Conservation (phyloP, 1,140 invertebrate species). For the Macrosteles quadrilineatus region DNA sequence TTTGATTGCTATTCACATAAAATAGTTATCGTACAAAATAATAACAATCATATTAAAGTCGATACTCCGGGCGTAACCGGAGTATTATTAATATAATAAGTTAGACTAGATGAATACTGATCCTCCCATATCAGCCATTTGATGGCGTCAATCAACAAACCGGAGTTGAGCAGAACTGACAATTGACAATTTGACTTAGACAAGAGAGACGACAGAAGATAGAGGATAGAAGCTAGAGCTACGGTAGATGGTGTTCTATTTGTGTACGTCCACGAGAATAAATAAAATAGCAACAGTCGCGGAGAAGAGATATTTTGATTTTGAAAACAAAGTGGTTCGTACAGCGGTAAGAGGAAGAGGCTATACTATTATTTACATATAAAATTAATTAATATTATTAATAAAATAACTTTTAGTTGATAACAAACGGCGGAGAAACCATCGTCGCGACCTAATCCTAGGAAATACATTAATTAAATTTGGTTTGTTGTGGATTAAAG, state of each 20-base stretch:
- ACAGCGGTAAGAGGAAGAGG: conserved; percentile 24
- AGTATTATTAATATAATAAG: conserved; percentile 25
- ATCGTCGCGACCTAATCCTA: conserved; percentile 6
- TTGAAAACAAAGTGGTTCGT: conserved; percentile 17
- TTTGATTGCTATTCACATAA: conserved; percentile 27
- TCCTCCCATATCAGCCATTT: conserved; percentile 8
- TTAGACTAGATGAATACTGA: conserved; percentile 25
- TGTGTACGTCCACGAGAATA: neutral
- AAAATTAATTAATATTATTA: conserved; percentile 32
- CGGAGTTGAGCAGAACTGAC: neutral
- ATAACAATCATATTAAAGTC: conserved; percentile 26
- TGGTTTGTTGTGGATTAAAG: conserved; percentile 30
- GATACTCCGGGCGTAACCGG: neutral
- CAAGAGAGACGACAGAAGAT: neutral
- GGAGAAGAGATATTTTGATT: conserved; percentile 2
- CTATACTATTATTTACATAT: conserved; percentile 30
- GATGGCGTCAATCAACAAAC: neutral
- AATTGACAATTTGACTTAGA: neutral
- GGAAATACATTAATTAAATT: conserved; percentile 28
- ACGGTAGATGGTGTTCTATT: conserved; percentile 10
- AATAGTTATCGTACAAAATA: conserved; percentile 27
- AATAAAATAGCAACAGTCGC: neutral
- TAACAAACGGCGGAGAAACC: conserved; percentile 16
- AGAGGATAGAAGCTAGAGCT: too few species aligned
- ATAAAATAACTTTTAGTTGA: conserved; percentile 31